phyloP scores from a whole-genome alignment of 2,888 invertebrate genomes.

The Platerodrilus igneus region DNA sequence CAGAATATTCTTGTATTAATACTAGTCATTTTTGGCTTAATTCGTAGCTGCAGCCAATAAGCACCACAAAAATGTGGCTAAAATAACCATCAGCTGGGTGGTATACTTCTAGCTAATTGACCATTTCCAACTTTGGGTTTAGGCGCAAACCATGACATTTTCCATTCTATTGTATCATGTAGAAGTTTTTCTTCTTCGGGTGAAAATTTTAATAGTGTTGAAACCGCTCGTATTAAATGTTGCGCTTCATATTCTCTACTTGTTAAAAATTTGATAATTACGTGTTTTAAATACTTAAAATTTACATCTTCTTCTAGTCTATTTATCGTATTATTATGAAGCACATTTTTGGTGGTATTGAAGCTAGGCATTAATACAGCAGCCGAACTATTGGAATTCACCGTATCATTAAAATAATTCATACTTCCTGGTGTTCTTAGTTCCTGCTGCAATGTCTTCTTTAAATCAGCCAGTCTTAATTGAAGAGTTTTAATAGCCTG shows the following conservation, averaged over 20 bases:
- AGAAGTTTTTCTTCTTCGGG: conserved; percentile 83
- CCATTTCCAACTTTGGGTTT: conserved; percentile 54
- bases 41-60: too few species aligned
- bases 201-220: conserved; percentile 75
- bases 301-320: conserved; percentile 64
- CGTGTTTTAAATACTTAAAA: conserved; percentile 86
- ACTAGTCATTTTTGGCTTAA: too few species aligned
- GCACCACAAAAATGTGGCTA: too few species aligned
- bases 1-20: too few species aligned
- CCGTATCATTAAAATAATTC: conserved; percentile 55
- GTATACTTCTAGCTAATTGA: conserved; percentile 54
- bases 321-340: conserved; percentile 40
- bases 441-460: conserved; percentile 86
- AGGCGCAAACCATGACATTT: conserved; percentile 67
- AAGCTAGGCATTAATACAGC: conserved; percentile 63
- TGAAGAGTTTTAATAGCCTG: conserved; percentile 85
- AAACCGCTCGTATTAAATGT: conserved; percentile 83
- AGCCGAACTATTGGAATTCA: conserved; percentile 48
- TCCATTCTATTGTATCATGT: conserved; percentile 72
- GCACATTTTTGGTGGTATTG: conserved; percentile 48
- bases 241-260: conserved; percentile 83
- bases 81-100: conserved; percentile 56
- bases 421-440: conserved; percentile 54
- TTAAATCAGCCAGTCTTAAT: conserved; percentile 82
- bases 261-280: conserved; percentile 87